Evolutionary conservation across 2,113 vertebrate species (phyloP).

Genomic region (Brachyhypopomus occidentalis): DNA sequence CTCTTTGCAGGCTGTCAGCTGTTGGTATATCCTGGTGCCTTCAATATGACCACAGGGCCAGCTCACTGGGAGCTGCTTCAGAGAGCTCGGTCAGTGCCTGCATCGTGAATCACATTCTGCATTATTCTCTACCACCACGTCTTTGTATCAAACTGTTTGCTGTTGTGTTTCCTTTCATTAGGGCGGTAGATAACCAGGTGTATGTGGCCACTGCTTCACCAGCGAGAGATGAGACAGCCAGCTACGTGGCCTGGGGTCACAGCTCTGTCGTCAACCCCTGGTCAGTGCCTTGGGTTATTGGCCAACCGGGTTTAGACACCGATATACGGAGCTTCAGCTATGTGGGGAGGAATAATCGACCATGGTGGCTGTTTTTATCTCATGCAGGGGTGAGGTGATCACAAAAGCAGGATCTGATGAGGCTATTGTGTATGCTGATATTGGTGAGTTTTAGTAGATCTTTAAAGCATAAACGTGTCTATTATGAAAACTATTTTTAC

Average conservation of each 20-base stretch:
- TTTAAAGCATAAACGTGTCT: background rate
- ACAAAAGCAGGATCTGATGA: constrained; percentile 86
- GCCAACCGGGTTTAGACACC: background rate
- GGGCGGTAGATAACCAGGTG: constrained; percentile 93
- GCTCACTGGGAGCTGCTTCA: constrained; percentile 97
- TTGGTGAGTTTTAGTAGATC: constrained; percentile 79
- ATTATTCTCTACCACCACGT: background rate
- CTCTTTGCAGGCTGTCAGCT: constrained; percentile 84
- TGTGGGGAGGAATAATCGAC: background rate
- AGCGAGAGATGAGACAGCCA: constrained; percentile 86
- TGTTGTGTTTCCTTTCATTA: constrained; percentile 56
- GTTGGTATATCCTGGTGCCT: constrained; percentile 93
- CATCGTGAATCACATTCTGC: background rate
- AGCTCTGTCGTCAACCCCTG: constrained; percentile 92
- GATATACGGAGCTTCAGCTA: background rate
- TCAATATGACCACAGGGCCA: constrained; percentile 96
- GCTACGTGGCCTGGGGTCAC: constrained; percentile 95
- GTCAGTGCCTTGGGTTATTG: constrained; percentile 69
- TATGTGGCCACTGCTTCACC: constrained; percentile 91
- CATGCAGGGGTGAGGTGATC: constrained; percentile 91
- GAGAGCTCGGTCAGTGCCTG: constrained; percentile 81
- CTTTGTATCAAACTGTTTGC: background rate
- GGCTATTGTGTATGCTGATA: constrained; percentile 84
- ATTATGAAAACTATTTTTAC: background rate
- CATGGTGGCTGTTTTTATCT: constrained; percentile 18